These are phyloP conservation scores for Rhodophaea formosa DNA, from an alignment of 2,888 invertebrate genomes.

Conservation along the genomic window DNA sequence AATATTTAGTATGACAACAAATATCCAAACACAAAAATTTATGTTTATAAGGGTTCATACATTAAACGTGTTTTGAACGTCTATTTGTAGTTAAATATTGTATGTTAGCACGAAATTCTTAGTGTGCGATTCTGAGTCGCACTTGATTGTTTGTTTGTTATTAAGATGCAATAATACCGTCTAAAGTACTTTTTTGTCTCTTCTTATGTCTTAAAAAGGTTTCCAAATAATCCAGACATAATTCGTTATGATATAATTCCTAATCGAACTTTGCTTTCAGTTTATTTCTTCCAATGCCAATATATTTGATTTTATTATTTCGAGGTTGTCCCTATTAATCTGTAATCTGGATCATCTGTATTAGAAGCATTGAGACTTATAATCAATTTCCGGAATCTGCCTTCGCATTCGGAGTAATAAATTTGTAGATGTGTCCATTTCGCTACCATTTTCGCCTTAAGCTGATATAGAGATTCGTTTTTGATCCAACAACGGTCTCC, in stretches of 20 bases:
- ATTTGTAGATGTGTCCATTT: background rate
- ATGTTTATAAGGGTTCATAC: too few species aligned
- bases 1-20: too few species aligned
- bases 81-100: too few species aligned
- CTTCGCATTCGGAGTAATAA: background rate
- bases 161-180: too few species aligned
- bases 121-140: too few species aligned
- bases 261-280: background rate
- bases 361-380: constrained; percentile 43
- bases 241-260: constrained; percentile 33
- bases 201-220: too few species aligned
- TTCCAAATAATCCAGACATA: background rate
- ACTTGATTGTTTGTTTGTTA: too few species aligned
- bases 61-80: too few species aligned
- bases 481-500: constrained; percentile 2
- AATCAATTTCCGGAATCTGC: background rate
- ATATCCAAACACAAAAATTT: too few species aligned
- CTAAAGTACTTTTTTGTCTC: too few species aligned
- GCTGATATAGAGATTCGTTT: constrained; percentile 9
- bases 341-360: constrained; percentile 63
- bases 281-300: background rate
- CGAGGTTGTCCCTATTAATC: background rate
- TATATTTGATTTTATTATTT: background rate
- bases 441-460: constrained; percentile 8
- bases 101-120: too few species aligned